A percentile compares a stretch with the other conserved stretches of the same genome.
phyloP scores from a whole-genome alignment of 2,888 invertebrate species.

The Smittia aterrima region DNA sequence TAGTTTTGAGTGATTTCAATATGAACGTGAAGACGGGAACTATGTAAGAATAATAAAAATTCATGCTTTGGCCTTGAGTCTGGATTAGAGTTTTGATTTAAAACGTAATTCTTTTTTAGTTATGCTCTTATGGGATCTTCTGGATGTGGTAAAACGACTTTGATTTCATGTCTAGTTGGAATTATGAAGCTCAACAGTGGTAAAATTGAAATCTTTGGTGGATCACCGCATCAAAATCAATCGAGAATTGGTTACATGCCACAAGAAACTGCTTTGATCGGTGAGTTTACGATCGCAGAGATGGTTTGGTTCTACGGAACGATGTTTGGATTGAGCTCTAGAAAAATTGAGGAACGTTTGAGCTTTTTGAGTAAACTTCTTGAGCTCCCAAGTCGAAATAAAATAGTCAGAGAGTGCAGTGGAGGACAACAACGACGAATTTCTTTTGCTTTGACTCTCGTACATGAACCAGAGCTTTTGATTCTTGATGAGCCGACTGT shows the following conservation, averaged over 20 bases:
- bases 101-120: too few species aligned
- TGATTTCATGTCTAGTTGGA: constrained; percentile 81
- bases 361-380: constrained; percentile 68
- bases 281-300: constrained; percentile 77
- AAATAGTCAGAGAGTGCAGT: constrained; percentile 69
- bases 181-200: constrained; percentile 70
- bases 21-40: background rate
- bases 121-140: constrained; percentile 63
- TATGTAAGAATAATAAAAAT: background rate
- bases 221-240: constrained; percentile 65
- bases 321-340: constrained; percentile 72
- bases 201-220: constrained; percentile 72
- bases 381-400: constrained; percentile 69
- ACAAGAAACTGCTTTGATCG: constrained; percentile 78
- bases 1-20: background rate
- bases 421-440: constrained; percentile 90
- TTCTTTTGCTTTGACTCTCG: constrained; percentile 82
- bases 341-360: constrained; percentile 65
- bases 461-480: constrained; percentile 83
- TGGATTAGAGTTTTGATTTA: too few species aligned
- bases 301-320: constrained; percentile 84
- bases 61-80: background rate
- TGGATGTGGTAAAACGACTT: constrained; percentile 87
- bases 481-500: constrained; percentile 93
- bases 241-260: constrained; percentile 86